Conservation (phyloP, 2,113 vertebrate species). For the Ophthalmotilapia sp. region DNA sequence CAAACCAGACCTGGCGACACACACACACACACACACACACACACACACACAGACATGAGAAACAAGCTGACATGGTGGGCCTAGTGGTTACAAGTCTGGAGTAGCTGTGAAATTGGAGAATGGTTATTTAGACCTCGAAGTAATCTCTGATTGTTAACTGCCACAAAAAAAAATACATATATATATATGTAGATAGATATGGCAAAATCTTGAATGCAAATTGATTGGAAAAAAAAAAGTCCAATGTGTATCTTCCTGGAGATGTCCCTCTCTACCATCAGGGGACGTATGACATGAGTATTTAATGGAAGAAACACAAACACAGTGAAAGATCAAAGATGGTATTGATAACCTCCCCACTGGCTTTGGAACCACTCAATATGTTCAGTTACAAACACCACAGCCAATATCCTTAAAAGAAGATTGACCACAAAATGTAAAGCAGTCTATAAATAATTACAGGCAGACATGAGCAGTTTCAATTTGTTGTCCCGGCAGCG, state of each 20-base stretch:
- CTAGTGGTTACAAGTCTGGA: slow-evolving; percentile 39
- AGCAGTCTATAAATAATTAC: slow-evolving; percentile 75
- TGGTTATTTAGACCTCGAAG: background rate
- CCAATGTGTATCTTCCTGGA: slow-evolving; percentile 1
- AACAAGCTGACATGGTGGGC: slow-evolving; percentile 17
- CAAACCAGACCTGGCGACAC: slow-evolving; percentile 50
- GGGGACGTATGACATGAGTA: slow-evolving; percentile 53
- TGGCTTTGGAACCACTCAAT: slow-evolving; percentile 59
- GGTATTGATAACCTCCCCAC: slow-evolving; percentile 61
- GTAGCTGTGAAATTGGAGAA: slow-evolving; percentile 62
- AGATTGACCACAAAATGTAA: slow-evolving; percentile 68
- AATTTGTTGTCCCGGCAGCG: slow-evolving; percentile 55
- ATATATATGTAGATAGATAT: background rate
- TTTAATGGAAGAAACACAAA: slow-evolving; percentile 68
- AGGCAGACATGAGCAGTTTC: slow-evolving; percentile 62
- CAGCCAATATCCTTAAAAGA: slow-evolving; percentile 70
- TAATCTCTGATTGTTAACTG: slow-evolving; percentile 36
- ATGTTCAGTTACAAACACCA: slow-evolving; percentile 64
- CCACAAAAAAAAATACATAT: background rate
- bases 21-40: background rate
- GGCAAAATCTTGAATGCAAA: background rate
- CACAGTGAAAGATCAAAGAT: slow-evolving; percentile 60
- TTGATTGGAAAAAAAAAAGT: background rate
- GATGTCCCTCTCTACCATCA: slow-evolving; percentile 11
- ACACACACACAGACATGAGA: background rate